phyloP scores from a whole-genome alignment of 2,888 invertebrate species.

The Laothoe populi region DNA sequence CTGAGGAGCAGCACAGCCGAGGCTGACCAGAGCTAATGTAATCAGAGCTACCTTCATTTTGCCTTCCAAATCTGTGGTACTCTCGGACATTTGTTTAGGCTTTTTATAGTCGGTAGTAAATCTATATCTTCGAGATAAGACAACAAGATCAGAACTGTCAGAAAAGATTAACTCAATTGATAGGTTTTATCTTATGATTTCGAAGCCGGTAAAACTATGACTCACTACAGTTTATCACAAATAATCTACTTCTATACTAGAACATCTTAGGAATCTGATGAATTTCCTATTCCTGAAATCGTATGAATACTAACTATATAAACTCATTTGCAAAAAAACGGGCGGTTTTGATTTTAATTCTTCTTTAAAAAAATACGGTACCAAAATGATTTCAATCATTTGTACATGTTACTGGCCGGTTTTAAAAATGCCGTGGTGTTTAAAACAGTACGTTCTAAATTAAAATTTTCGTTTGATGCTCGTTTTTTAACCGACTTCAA shows the following conservation, averaged over 20 bases:
- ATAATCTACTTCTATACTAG: no score
- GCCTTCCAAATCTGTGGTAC: conserved; percentile 39
- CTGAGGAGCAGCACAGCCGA: conserved; percentile 58
- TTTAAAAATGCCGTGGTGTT: no score
- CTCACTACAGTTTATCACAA: background rate
- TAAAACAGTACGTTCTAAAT: no score
- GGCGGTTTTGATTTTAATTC: no score
- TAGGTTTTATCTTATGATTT: conserved; percentile 21
- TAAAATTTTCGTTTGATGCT: no score
- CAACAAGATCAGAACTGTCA: conserved; percentile 33
- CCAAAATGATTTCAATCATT: no score
- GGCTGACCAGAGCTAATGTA: conserved; percentile 51
- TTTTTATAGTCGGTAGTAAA: conserved; percentile 44
- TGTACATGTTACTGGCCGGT: no score
- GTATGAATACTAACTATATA: no score
- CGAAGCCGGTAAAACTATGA: background rate
- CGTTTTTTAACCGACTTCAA: no score
- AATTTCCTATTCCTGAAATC: no score
- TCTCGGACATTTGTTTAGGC: background rate
- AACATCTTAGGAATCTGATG: background rate
- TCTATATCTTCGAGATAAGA: conserved; percentile 22
- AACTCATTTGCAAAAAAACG: no score
- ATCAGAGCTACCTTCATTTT: conserved; percentile 59
- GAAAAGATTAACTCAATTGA: conserved; percentile 33
- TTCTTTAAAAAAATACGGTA: no score